Percentiles rank a stretch among this genome's conserved stretches.
phyloP scores from a whole-genome alignment of 2,797 vertebrate genomes.

The Setipinna tenuifilis region DNA sequence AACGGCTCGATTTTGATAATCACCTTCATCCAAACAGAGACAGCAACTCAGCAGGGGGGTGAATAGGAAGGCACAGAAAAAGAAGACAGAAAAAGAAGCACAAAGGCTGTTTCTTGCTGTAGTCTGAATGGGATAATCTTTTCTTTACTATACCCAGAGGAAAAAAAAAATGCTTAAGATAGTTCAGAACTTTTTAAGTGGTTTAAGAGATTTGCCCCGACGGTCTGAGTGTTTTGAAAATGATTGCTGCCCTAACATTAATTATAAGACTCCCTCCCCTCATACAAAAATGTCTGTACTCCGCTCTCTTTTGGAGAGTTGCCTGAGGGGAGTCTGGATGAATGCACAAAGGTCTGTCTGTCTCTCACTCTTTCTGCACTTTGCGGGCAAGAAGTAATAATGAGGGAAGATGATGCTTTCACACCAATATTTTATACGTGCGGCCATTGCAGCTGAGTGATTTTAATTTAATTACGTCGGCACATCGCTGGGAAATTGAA shows the following conservation, averaged over 20 bases:
- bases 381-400: neutral
- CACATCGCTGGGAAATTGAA: slow-evolving; percentile 33
- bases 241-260: neutral
- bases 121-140: slow-evolving; percentile 1
- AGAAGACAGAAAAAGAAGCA: neutral
- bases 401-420: neutral
- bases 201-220: neutral
- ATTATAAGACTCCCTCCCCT: neutral
- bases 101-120: slow-evolving; percentile 12
- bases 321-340: neutral
- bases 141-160: neutral
- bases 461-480: slow-evolving; percentile 34
- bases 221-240: neutral
- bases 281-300: neutral
- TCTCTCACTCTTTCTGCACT: neutral
- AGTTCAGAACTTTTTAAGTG: neutral
- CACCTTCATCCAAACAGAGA: neutral
- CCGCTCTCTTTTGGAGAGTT: neutral
- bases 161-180: neutral
- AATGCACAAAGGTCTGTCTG: neutral
- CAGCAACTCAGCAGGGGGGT: slow-evolving; percentile 12
- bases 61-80: neutral
- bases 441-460: slow-evolving; percentile 25
- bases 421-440: slow-evolving; percentile 19
- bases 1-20: neutral